Percentiles rank a stretch among this genome's conserved stretches.
phyloP scores from a whole-genome alignment of 2,888 invertebrate genomes.

The Callosobruchus maculatus region DNA sequence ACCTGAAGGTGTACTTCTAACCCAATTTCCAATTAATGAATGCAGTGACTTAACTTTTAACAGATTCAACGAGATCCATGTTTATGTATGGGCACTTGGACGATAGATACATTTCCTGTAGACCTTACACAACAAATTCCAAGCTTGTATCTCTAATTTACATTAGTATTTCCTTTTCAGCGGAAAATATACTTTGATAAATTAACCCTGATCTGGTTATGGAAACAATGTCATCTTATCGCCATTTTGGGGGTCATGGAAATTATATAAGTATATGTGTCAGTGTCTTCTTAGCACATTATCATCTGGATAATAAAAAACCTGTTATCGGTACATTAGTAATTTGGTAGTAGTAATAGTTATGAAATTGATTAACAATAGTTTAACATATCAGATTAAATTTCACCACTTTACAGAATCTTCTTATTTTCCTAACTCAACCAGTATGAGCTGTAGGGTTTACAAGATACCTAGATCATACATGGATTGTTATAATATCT shows the following conservation, averaged over 20 bases:
- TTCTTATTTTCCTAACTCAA: too few species aligned
- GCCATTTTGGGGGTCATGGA: neutral
- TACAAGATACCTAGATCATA: too few species aligned
- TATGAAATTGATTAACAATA: too few species aligned
- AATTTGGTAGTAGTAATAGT: too few species aligned
- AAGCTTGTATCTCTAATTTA: neutral
- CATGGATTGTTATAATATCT: too few species aligned
- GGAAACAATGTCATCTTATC: neutral
- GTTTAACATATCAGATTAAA: too few species aligned
- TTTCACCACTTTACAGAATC: too few species aligned
- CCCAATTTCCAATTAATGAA: neutral
- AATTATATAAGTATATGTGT: too few species aligned
- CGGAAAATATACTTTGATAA: neutral
- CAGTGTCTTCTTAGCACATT: too few species aligned
- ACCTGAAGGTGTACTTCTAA: neutral
- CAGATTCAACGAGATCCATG: neutral
- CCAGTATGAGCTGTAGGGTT: too few species aligned
- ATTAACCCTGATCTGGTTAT: neutral
- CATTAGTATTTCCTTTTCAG: neutral
- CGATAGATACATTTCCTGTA: neutral
- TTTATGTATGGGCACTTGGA: neutral
- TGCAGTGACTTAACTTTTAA: neutral
- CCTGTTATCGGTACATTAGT: too few species aligned
- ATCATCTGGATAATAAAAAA: too few species aligned
- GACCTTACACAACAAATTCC: neutral